Base-by-base conservation (phyloP, 2,113 vertebrate species). In the Chitala chitala region DNA sequence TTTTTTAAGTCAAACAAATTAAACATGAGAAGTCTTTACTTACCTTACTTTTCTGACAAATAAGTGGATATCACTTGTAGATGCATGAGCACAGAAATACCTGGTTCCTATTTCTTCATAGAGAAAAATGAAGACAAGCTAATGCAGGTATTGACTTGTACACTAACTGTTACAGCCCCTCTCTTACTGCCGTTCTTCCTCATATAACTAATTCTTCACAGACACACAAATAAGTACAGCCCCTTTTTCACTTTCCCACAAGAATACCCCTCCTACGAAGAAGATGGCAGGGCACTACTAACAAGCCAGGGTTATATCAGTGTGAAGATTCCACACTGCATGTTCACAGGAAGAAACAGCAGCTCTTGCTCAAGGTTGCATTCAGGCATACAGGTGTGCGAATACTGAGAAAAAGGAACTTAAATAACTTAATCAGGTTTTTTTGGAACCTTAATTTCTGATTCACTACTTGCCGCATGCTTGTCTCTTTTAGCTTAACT, bases 281-380 rank as follows among this genome's bases (percentile, higher is more conserved):
- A 38, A 38, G 4, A 3, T 36, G 64, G 5, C 38, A 9, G 22
- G 76, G 65, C 63, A 54, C 80, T 74, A 78, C 76, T 71, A 63
- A 42, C 53, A 33, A 1, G 12, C 53, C 9, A 38, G 22, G 26
- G 69, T 69, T 72, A 76, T 77, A 81, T 78, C 72, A 26, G 42
- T 42, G 58, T 38, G 8, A 8, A 31, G 8, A 12, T 20, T 4
- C n/a, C 31, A 3, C 5, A 5, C 29, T 76, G 56, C 29, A 2
- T 50, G 40, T 66, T 29, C 33, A 24, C 8, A 33, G 51, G 70
- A 38, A 68, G 46, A 3, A 36, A 4, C 44, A 42, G 71, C 72
- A 51, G 69, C 31, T 6, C 42, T 15, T 20, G 46, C 36, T 29
- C 7, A n/a, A n/a, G n/a, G n/a, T n/a, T n/a, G n/a, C n/a, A n/a